Evolutionary conservation across 1,140 invertebrate genomes (phyloP).

Genomic region (Idris sp.): DNA sequence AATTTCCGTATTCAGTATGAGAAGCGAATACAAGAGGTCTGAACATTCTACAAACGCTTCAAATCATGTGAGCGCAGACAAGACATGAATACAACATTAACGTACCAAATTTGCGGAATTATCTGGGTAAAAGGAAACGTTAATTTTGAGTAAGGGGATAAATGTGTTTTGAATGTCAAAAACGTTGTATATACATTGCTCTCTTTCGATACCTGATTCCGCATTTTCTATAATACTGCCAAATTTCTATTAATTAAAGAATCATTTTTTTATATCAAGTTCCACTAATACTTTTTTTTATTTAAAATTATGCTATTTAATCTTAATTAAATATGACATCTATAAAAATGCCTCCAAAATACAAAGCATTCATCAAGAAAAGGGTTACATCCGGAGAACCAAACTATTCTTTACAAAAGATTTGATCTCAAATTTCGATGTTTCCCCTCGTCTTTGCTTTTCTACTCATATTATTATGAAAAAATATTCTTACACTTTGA

Average conservation of each 20-base stretch:
- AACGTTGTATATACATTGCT: not conserved
- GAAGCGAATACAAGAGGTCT: constrained; percentile 35
- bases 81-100: constrained; percentile 59
- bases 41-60: constrained; percentile 48
- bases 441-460: constrained; percentile 34
- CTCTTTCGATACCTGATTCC: too few relatives aligned
- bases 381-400: constrained; percentile 34
- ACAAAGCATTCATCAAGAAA: constrained; percentile 25
- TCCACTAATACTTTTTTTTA: too few relatives aligned
- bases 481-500: too few relatives aligned
- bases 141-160: constrained; percentile 29
- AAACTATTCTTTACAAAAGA: constrained; percentile 35
- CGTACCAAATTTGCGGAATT: constrained; percentile 48
- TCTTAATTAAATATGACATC: constrained; percentile 2
- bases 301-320: constrained; percentile 2
- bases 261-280: too few relatives aligned
- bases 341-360: constrained; percentile 9
- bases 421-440: constrained; percentile 67
- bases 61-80: constrained; percentile 55
- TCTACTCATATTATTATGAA: too few relatives aligned
- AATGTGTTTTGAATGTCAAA: constrained; percentile 24
- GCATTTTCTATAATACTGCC: too few relatives aligned
- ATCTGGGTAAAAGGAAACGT: constrained; percentile 23
- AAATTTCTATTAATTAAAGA: too few relatives aligned
- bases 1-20: constrained; percentile 52